A percentile compares a stretch with the other conserved stretches of the same genome.
Evolutionary conservation across 2,797 vertebrate species (phyloP).

Genomic region (Myripristis murdjan): DNA sequence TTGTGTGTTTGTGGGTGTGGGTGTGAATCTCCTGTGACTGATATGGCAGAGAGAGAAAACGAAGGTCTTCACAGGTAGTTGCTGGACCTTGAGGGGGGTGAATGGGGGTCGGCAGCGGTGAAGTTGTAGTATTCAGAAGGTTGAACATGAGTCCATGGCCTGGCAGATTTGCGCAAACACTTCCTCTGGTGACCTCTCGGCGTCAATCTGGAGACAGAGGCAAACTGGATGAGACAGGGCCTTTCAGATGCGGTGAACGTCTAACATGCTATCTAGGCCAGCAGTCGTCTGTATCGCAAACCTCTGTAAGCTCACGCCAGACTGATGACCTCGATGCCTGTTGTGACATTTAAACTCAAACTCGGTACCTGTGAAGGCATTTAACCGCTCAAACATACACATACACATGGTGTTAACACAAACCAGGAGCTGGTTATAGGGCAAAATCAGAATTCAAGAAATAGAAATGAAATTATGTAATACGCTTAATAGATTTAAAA

Average conservation of each 20-base stretch:
- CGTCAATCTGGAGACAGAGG: constrained; percentile 88
- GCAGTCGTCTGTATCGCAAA: constrained; percentile 2
- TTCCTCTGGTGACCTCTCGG: constrained; percentile 89
- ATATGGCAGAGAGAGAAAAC: constrained; percentile 4
- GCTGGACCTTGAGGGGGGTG: constrained; percentile 12
- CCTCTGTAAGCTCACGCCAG: constrained; percentile 14
- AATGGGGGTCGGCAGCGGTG: constrained; percentile 14
- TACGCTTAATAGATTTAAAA: too few species aligned
- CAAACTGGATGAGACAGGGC: constrained; percentile 26
- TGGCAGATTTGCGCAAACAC: constrained; percentile 91
- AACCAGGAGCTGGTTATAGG: constrained; percentile 27
- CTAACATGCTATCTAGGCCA: background rate
- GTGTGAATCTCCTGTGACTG: constrained; percentile 23
- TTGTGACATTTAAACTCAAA: constrained; percentile 54
- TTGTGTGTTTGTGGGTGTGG: constrained; percentile 37
- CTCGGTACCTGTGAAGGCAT: constrained; percentile 46
- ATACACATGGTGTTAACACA: too few species aligned
- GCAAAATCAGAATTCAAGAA: constrained; percentile 13
- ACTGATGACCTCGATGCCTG: constrained; percentile 43
- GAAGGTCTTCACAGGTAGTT: constrained; percentile 17
- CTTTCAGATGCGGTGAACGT: constrained; percentile 17
- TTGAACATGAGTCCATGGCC: constrained; percentile 86
- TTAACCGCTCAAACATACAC: constrained; percentile 36
- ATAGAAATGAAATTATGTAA: too few species aligned
- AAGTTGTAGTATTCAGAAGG: constrained; percentile 57